Evolutionary conservation across 1,140 invertebrate species (phyloP).

Genomic region (Euura lappo): DNA sequence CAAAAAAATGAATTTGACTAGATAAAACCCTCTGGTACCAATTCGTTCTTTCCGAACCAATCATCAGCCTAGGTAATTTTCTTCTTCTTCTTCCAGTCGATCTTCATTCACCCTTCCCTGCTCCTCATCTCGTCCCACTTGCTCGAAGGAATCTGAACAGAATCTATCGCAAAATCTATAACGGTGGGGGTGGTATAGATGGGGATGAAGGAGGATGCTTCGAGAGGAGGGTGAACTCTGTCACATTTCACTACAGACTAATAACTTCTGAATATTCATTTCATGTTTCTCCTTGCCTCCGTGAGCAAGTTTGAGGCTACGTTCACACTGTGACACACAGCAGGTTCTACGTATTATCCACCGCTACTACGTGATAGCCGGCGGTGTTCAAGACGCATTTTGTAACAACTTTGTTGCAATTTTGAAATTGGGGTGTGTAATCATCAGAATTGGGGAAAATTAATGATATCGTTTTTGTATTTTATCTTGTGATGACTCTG

Average conservation of each 20-base stretch:
- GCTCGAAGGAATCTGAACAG: slow-evolving; percentile 45
- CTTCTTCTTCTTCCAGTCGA: neutral
- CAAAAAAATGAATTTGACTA: neutral
- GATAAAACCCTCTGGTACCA: neutral
- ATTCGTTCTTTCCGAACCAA: slow-evolving; percentile 4
- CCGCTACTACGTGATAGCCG: too few species aligned
- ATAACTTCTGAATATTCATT: slow-evolving; percentile 65
- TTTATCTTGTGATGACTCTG: neutral
- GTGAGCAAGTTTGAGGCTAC: slow-evolving; percentile 59
- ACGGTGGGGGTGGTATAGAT: slow-evolving; percentile 32
- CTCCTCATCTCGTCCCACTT: slow-evolving; percentile 35
- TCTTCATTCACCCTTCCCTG: slow-evolving; percentile 34
- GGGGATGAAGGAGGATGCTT: slow-evolving; percentile 40
- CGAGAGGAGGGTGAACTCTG: slow-evolving; percentile 55
- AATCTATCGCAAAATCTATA: slow-evolving; percentile 61
- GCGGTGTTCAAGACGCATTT: too few species aligned
- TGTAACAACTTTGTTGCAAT: too few species aligned
- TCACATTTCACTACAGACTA: slow-evolving; percentile 63
- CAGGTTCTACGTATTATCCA: too few species aligned
- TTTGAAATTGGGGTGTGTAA: too few species aligned
- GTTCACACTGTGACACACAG: slow-evolving; percentile 36
- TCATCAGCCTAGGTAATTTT: too few species aligned
- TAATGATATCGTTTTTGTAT: neutral
- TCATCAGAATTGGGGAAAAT: neutral
- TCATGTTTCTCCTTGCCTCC: slow-evolving; percentile 56